These are phyloP conservation scores for Lepidostoma basale DNA, from an alignment of 1,140 invertebrate species.

Conservation along the genomic window DNA sequence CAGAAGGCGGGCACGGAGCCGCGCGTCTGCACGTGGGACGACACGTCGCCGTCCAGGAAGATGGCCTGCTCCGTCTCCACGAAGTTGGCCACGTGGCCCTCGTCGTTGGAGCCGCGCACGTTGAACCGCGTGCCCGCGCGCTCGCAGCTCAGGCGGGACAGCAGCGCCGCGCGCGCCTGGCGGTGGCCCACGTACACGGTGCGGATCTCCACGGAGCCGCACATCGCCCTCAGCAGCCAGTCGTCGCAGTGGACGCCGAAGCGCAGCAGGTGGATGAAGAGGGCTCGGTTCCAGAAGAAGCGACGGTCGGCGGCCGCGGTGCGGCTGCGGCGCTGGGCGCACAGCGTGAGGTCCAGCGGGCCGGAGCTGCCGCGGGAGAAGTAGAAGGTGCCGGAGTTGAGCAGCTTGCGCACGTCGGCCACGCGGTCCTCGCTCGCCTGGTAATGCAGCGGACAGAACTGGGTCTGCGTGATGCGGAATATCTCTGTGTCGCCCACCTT, in stretches of 20 bases:
- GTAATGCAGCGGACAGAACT: conserved; percentile 86
- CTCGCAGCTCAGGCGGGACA: conserved; percentile 96
- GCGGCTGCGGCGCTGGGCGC: conserved; percentile 84
- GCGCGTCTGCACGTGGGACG: conserved; percentile 86
- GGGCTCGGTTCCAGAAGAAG: conserved; percentile 96
- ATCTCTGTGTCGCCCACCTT: conserved; percentile 93
- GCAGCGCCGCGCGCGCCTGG: conserved; percentile 90
- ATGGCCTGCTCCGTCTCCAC: conserved; percentile 99
- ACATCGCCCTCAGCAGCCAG: conserved; percentile 94
- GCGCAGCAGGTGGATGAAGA: conserved; percentile 89
- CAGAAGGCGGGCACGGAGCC: conserved; percentile 98
- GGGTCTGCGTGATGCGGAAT: conserved; percentile 90
- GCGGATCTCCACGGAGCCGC: conserved; percentile 93
- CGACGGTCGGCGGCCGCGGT: conserved; percentile 86
- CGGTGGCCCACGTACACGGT: conserved; percentile 94
- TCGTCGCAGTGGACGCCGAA: conserved; percentile 86
- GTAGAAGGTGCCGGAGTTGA: conserved; percentile 97
- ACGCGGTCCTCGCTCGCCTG: conserved; percentile 74
- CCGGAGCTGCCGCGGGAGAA: conserved; percentile 73
- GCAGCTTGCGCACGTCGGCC: conserved; percentile 81
- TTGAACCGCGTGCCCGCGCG: conserved; percentile 96
- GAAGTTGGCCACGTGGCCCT: conserved; percentile 99
- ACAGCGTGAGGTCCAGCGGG: conserved; percentile 86
- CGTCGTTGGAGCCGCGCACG: conserved; percentile 97
- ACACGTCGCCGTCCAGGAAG: conserved; percentile 85